Conservation (phyloP, 2,113 vertebrate species). For the Crotalus horridus region DNA sequence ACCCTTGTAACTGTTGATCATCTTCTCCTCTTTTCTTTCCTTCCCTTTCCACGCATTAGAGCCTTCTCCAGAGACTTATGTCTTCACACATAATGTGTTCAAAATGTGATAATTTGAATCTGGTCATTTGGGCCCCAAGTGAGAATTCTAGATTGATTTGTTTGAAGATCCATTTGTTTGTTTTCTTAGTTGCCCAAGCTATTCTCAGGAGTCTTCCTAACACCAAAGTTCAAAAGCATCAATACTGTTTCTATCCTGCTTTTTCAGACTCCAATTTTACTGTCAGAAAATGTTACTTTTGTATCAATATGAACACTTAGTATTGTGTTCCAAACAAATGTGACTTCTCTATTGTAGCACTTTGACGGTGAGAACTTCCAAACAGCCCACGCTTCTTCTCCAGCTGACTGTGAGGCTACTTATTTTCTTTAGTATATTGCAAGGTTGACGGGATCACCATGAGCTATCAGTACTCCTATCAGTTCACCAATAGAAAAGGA, state of each 20-base stretch:
- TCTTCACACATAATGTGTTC: not conserved
- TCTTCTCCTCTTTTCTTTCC: not conserved
- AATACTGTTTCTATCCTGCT: not conserved
- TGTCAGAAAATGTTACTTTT: not conserved
- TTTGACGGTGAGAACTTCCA: not conserved
- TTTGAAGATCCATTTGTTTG: not conserved
- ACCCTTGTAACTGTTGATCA: not conserved
- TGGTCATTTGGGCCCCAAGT: not conserved
- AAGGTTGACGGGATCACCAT: not conserved
- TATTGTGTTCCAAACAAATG: not conserved
- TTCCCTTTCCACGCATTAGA: not conserved
- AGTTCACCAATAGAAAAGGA: not conserved
- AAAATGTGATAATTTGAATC: not conserved
- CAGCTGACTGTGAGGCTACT: not conserved
- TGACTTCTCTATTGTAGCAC: not conserved
- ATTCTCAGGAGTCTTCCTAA: not conserved
- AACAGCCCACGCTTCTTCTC: not conserved
- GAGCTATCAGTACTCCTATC: not conserved
- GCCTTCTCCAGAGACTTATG: not conserved
- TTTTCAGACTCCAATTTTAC: not conserved
- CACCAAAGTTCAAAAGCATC: not conserved
- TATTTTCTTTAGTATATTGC: not conserved
- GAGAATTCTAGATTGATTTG: not conserved
- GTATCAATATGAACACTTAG: not conserved
- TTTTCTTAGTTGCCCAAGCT: not conserved